Base-by-base conservation (phyloP, 2,113 vertebrate species). In the Solea senegalensis region DNA sequence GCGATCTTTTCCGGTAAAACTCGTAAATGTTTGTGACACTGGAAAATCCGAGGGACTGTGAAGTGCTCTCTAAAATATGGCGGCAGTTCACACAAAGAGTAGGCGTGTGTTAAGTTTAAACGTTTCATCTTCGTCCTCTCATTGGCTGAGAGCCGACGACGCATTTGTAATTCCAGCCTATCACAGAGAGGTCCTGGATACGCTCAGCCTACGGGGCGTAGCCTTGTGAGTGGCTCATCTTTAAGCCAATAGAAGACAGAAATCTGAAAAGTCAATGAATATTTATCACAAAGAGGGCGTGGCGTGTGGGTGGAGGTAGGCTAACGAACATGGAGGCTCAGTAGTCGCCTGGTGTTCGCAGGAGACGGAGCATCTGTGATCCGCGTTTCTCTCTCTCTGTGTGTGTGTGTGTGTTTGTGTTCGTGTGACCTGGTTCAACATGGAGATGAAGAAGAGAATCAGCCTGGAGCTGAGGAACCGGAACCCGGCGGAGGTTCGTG, bases 381-480 rank as follows among this genome's bases (percentile, higher is more conserved):
- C 43, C 9, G 41, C 44, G 7, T 80, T 83, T 87, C n/a, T 49
- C n/a, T n/a, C n/a, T n/a, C 12, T 49, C 12, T 15, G 39, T 60
- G 64, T 46, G 63, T 40, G 4, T 14, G 9, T 5, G 9, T 13
- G 45, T 72, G 67, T 41, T 39, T 26, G 55, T 43, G 78, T 75
- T 39, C 58, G 62, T 46, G 66, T 41, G 5, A n/a, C 66, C 27
- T 14, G 28, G 49, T 65, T 54, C 60, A 15, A 56, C 41, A 97
- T 97, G 96, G 97, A 98, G 79, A 98, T 98, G 97, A 96, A 96
- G 92, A 96, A 96, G 93, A 94, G 94, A 89, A 92, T 98, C 76
- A 94, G 83, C 82, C 92, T 95, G 94, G 96, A 97, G 94, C 90
- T 98, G 81, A 82, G 95, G 90, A 95, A 95, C 94, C 89, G 93